These are phyloP conservation scores for Syrmaticus mikado DNA, from an alignment of 2,113 vertebrate genomes.

Conservation along the genomic window DNA sequence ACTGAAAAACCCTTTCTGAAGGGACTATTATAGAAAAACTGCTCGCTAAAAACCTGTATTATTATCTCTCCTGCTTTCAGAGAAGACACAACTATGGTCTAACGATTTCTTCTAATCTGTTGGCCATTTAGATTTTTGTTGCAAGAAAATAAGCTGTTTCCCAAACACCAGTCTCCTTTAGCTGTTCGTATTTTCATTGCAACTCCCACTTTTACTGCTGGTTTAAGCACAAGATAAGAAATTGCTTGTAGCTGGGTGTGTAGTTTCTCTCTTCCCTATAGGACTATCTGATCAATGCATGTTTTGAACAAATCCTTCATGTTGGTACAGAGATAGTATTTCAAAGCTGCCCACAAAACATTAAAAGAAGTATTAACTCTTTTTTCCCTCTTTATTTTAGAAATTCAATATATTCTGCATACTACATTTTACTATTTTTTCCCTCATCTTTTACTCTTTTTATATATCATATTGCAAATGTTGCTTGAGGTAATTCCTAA, in stretches of 20 bases:
- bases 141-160: neutral
- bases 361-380: neutral
- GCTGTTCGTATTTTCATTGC: neutral
- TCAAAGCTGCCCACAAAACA: neutral
- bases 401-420: neutral
- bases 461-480: neutral
- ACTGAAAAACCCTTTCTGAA: neutral
- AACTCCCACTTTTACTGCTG: slow-evolving; percentile 11
- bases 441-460: neutral
- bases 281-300: neutral
- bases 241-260: neutral
- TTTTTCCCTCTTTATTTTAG: neutral
- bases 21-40: neutral
- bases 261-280: neutral
- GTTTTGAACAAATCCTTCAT: slow-evolving; percentile 11
- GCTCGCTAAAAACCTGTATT: neutral
- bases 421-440: neutral
- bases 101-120: slow-evolving; percentile 42
- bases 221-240: slow-evolving; percentile 28
- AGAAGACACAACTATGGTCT: slow-evolving; percentile 36
- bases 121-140: neutral
- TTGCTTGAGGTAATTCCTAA: neutral
- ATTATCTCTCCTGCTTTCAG: slow-evolving; percentile 19
- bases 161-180: neutral
- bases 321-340: neutral